phyloP scores from a whole-genome alignment of 2,888 invertebrate species.

The Dione juno region DNA sequence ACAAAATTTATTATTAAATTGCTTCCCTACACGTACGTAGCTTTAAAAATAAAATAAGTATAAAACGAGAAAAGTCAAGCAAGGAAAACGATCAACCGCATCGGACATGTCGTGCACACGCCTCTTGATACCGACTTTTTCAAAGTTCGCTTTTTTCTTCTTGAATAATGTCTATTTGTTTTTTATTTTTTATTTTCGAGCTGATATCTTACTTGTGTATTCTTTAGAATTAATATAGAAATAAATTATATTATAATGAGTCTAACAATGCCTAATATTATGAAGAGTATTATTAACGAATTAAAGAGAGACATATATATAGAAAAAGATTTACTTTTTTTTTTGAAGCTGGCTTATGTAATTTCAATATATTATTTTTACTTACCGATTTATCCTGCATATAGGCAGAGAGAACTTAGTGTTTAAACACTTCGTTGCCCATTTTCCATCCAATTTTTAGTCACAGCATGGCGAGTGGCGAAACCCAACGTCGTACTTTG shows the following conservation, averaged over 20 bases:
- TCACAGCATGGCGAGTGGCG: too few species aligned
- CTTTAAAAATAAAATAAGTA: slow-evolving; percentile 16
- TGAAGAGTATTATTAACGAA: too few species aligned
- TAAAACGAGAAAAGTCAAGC: slow-evolving; percentile 25
- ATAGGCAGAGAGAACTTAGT: too few species aligned
- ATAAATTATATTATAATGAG: background rate
- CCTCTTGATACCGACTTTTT: slow-evolving; percentile 34
- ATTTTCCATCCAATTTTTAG: too few species aligned
- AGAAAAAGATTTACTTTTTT: too few species aligned
- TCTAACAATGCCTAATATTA: background rate
- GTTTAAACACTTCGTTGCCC: too few species aligned
- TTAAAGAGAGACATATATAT: too few species aligned
- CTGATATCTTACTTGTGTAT: slow-evolving; percentile 17
- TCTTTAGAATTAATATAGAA: background rate
- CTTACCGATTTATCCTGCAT: too few species aligned
- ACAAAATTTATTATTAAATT: too few species aligned
- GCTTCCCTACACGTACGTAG: background rate
- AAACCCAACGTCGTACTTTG: too few species aligned
- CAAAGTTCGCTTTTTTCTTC: slow-evolving; percentile 31
- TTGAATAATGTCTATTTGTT: slow-evolving; percentile 24
- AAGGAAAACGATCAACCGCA: slow-evolving; percentile 33
- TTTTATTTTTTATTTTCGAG: slow-evolving; percentile 16
- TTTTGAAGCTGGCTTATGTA: too few species aligned
- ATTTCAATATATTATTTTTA: too few species aligned
- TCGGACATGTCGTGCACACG: slow-evolving; percentile 32